A percentile compares a stretch with the other conserved stretches of the same genome.
These are phyloP conservation scores for Leistus spinibarbis DNA, from an alignment of 2,888 invertebrate genomes.

Conservation along the genomic window DNA sequence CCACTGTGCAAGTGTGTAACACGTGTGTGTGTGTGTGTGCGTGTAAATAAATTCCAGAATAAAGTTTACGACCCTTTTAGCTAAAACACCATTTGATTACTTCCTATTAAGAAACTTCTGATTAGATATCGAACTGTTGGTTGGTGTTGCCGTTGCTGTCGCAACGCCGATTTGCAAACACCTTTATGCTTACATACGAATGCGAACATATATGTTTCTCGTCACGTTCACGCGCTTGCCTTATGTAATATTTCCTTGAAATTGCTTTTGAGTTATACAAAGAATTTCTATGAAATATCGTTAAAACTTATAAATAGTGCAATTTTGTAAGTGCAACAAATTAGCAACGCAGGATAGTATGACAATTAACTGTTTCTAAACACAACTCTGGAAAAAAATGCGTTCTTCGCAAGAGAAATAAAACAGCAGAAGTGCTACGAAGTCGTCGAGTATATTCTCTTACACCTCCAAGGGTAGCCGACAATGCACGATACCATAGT, in stretches of 20 bases:
- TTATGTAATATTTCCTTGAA: background rate
- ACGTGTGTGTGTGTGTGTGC: background rate
- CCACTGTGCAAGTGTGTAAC: background rate
- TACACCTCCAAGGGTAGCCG: too few relatives aligned
- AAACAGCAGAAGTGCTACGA: too few relatives aligned
- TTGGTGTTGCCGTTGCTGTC: too few relatives aligned
- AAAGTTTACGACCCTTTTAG: slow-evolving; percentile 23
- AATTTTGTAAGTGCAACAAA: too few relatives aligned
- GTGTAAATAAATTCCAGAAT: background rate
- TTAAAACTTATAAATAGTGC: too few relatives aligned
- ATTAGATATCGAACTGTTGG: background rate
- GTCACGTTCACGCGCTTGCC: background rate
- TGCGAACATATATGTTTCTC: background rate
- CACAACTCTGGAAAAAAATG: too few relatives aligned
- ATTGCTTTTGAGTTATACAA: background rate
- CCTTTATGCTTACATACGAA: background rate
- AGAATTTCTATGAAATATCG: too few relatives aligned
- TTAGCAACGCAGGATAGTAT: too few relatives aligned
- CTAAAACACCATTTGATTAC: slow-evolving; percentile 27
- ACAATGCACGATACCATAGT: too few relatives aligned
- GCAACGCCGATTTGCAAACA: background rate
- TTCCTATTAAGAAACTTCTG: slow-evolving; percentile 23
- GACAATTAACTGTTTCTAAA: too few relatives aligned
- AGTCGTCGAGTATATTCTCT: too few relatives aligned
- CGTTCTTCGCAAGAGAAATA: too few relatives aligned